These are phyloP conservation scores for Venturia canescens DNA, from an alignment of 1,140 invertebrate species.

Conservation along the genomic window DNA sequence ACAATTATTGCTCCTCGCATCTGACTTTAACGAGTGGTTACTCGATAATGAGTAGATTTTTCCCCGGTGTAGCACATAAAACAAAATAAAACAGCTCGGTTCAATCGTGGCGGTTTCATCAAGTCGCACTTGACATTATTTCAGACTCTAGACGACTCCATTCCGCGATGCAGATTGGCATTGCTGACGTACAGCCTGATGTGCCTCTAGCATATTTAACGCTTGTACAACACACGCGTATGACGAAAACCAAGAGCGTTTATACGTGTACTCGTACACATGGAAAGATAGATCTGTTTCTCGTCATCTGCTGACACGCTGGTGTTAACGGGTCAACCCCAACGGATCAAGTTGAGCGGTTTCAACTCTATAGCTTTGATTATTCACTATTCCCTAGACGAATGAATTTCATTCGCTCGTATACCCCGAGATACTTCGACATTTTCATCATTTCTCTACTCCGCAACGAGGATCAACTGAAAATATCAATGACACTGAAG, in stretches of 20 bases:
- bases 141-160: background rate
- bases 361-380: background rate
- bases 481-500: no score
- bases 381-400: background rate
- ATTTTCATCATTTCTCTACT: background rate
- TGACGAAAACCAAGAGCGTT: background rate
- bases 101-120: background rate
- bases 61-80: no score
- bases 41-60: background rate
- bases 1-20: background rate
- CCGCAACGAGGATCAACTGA: background rate
- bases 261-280: background rate
- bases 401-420: background rate
- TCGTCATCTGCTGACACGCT: conserved; percentile 6
- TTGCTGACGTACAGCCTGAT: background rate
- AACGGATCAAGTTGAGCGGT: conserved; percentile 4
- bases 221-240: background rate
- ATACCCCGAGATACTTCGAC: background rate
- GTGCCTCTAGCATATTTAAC: background rate
- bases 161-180: background rate
- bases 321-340: background rate
- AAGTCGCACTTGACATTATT: background rate
- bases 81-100: no score
- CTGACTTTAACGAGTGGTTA: background rate
- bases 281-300: background rate